These are phyloP conservation scores for Labeo rohita DNA, from an alignment of 2,113 vertebrate species.

Conservation along the genomic window DNA sequence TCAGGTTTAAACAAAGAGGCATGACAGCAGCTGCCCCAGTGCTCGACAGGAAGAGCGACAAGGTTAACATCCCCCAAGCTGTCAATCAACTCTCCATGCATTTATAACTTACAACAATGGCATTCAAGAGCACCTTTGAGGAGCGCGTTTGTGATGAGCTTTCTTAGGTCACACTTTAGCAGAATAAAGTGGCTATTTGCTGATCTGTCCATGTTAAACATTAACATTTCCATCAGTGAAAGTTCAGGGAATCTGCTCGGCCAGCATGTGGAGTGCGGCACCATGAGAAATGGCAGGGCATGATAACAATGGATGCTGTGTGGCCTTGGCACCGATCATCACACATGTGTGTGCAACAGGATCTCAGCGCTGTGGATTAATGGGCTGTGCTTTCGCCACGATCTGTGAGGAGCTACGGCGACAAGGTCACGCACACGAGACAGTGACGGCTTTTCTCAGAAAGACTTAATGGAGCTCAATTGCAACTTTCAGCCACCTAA, in stretches of 20 bases:
- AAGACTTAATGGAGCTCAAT: conserved; percentile 58
- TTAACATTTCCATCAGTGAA: conserved; percentile 7
- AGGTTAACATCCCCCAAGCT: conserved; percentile 35
- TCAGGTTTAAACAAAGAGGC: conserved; percentile 74
- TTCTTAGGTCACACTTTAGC: neutral
- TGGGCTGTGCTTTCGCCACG: conserved; percentile 37
- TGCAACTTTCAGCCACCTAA: conserved; percentile 62
- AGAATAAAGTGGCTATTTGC: neutral
- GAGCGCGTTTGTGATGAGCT: neutral
- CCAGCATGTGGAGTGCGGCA: neutral
- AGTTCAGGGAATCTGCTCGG: neutral
- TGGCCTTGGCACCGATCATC: conserved; percentile 11
- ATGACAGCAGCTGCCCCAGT: conserved; percentile 70
- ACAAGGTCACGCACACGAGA: conserved; percentile 42
- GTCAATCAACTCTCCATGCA: conserved; percentile 27
- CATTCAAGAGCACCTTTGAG: neutral
- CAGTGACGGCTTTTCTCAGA: conserved; percentile 63
- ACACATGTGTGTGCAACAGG: neutral
- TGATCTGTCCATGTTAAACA: conserved; percentile 25
- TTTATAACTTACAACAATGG: neutral
- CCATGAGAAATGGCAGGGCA: conserved; percentile 14
- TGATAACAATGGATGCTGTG: conserved; percentile 15
- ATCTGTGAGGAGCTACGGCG: conserved; percentile 21
- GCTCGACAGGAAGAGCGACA: conserved; percentile 54
- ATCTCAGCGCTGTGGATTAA: conserved; percentile 42